phyloP scores from a whole-genome alignment of 2,888 invertebrate genomes.

The Clostera curtula region DNA sequence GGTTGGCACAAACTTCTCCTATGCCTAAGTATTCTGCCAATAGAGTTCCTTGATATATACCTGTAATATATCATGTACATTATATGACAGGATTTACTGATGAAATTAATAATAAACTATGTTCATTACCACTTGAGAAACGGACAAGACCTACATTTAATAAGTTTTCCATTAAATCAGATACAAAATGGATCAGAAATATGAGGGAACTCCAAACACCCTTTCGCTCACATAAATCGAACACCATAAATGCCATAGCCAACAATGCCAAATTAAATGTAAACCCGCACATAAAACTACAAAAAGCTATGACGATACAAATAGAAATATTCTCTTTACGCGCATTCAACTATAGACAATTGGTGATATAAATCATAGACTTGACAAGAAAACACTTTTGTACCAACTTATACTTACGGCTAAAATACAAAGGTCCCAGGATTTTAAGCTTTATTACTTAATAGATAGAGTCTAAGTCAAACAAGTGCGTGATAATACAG shows the following conservation, averaged over 20 bases:
- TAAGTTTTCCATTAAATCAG: too few relatives aligned
- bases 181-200: too few relatives aligned
- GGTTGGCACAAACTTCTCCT: too few relatives aligned
- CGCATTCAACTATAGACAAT: slow-evolving; percentile 68
- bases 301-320: slow-evolving; percentile 51
- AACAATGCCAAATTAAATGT: slow-evolving; percentile 69
- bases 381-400: slow-evolving; percentile 62
- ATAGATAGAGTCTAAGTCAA: slow-evolving; percentile 13
- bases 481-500: slow-evolving; percentile 1
- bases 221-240: slow-evolving; percentile 48
- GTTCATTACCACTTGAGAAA: too few relatives aligned
- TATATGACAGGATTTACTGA: too few relatives aligned
- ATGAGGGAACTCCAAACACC: slow-evolving; percentile 20
- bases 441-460: slow-evolving; percentile 20
- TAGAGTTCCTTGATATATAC: too few relatives aligned
- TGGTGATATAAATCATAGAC: slow-evolving; percentile 65
- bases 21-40: too few relatives aligned
- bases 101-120: too few relatives aligned
- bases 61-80: too few relatives aligned
- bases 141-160: too few relatives aligned
- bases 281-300: slow-evolving; percentile 54
- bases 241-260: slow-evolving; percentile 51
- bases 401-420: slow-evolving; percentile 25
- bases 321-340: slow-evolving; percentile 68
- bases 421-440: slow-evolving; percentile 6